Evolutionary conservation across 2,888 invertebrate species (phyloP).

Genomic region (Apotomis capreana): DNA sequence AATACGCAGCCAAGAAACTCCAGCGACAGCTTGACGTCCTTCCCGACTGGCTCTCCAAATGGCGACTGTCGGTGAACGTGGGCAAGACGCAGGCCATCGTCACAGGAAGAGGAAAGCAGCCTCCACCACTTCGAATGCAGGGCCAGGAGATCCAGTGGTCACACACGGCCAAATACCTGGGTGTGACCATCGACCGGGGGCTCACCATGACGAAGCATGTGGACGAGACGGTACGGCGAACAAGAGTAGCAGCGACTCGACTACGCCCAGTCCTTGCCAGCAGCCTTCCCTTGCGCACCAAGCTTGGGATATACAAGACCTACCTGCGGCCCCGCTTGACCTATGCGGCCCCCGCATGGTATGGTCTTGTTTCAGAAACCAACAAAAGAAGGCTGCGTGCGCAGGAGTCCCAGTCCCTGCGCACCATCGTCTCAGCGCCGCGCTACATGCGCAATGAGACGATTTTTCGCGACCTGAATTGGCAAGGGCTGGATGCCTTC

Average conservation of each 20-base stretch:
- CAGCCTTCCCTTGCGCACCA: slow-evolving; percentile 12
- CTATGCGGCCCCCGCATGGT: slow-evolving; percentile 8
- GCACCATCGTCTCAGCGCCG: too few relatives aligned
- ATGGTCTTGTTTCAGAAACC: background rate
- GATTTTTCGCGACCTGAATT: too few relatives aligned
- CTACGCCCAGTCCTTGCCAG: background rate
- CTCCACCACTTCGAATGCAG: background rate
- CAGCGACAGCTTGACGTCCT: too few relatives aligned
- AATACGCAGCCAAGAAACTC: too few relatives aligned
- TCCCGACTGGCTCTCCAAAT: slow-evolving; percentile 20
- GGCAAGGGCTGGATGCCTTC: too few relatives aligned
- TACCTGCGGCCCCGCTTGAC: slow-evolving; percentile 5
- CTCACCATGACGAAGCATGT: background rate
- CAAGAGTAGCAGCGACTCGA: background rate
- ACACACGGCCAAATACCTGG: slow-evolving; percentile 3
- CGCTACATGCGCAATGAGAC: too few relatives aligned
- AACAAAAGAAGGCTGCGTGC: background rate
- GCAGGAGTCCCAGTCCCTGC: too few relatives aligned
- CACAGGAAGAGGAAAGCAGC: background rate
- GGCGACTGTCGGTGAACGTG: slow-evolving; percentile 29
- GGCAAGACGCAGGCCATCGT: slow-evolving; percentile 18
- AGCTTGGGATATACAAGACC: too few relatives aligned
- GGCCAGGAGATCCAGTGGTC: slow-evolving; percentile 13
- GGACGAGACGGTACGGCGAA: background rate
- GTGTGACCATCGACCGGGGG: background rate